Conservation (phyloP, 2,113 vertebrate species). For the Albula goreensis region DNA sequence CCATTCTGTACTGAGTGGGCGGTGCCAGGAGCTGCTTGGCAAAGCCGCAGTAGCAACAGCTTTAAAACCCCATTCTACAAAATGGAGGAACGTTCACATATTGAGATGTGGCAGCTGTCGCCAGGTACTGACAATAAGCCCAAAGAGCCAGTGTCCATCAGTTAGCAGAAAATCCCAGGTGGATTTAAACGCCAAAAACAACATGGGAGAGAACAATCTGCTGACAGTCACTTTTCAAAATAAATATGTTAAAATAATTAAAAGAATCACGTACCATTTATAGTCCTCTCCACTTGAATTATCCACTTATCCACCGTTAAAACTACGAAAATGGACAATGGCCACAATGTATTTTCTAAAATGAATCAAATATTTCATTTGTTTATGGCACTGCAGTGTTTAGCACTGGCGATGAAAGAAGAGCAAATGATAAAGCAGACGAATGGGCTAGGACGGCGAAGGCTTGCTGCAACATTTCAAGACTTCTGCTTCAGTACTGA, state of each 20-base stretch:
- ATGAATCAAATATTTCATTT: background rate
- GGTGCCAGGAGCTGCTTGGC: slow-evolving; percentile 63
- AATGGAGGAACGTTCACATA: background rate
- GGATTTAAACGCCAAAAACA: background rate
- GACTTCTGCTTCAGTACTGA: slow-evolving; percentile 13
- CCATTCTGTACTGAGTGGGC: slow-evolving; percentile 59
- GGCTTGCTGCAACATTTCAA: background rate
- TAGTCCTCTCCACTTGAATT: background rate
- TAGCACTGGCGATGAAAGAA: background rate
- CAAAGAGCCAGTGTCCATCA: background rate
- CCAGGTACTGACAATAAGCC: background rate
- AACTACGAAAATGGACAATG: background rate
- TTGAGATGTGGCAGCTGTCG: background rate
- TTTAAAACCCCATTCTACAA: slow-evolving; percentile 39
- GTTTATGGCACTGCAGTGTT: background rate
- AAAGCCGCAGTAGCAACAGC: slow-evolving; percentile 42
- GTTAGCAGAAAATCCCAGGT: background rate
- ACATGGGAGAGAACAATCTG: background rate
- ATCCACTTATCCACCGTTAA: background rate
- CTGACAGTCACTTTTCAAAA: background rate
- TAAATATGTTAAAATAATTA: background rate
- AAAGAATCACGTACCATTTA: background rate
- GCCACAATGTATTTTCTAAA: background rate
- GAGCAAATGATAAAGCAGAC: background rate
- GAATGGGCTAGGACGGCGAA: background rate